phyloP scores from a whole-genome alignment of 2,888 invertebrate species.

The Melinaea marsaeus region DNA sequence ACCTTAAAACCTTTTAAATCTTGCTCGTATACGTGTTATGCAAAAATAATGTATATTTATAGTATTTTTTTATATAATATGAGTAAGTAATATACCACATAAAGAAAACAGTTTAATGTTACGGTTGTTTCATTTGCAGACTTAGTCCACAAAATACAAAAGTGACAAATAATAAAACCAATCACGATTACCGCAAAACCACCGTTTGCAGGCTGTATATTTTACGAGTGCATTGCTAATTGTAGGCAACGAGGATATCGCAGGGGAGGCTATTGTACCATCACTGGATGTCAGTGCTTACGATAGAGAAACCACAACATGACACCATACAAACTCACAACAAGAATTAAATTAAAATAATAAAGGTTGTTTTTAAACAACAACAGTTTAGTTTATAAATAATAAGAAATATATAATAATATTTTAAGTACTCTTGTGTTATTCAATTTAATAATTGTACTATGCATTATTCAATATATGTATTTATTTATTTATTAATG shows the following conservation, averaged over 20 bases:
- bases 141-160: conserved; percentile 21
- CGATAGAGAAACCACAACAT: conserved; percentile 10
- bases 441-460: no score
- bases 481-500: no score
- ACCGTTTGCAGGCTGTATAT: conserved; percentile 47
- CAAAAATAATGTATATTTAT: no score
- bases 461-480: no score
- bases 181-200: conserved; percentile 42
- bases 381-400: no score
- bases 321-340: background rate
- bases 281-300: conserved; percentile 56
- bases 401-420: no score
- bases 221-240: conserved; percentile 53
- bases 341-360: no score
- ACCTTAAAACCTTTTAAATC: no score
- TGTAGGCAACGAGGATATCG: conserved; percentile 42
- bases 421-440: no score
- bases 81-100: background rate
- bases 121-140: conserved; percentile 18
- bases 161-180: conserved; percentile 29
- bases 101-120: background rate
- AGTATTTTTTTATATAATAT: background rate
- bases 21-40: no score
- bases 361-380: no score
- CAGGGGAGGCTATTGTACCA: conserved; percentile 53